These are phyloP conservation scores for Nasonovia ribisnigri DNA, from an alignment of 2,888 invertebrate genomes.

Conservation along the genomic window DNA sequence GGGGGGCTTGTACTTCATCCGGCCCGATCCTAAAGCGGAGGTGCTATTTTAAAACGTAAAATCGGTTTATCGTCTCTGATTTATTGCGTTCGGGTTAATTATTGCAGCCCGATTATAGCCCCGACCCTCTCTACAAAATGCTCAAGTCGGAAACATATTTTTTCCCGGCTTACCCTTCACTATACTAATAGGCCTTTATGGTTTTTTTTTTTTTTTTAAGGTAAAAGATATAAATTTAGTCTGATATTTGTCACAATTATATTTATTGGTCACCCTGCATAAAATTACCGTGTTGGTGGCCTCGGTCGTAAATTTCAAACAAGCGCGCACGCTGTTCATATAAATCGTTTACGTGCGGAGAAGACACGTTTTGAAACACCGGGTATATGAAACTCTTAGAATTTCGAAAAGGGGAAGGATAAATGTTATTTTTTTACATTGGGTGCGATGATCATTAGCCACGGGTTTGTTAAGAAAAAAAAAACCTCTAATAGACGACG, in stretches of 20 bases:
- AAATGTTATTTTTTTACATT: conserved; percentile 11
- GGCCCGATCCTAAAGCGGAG: conserved; percentile 39
- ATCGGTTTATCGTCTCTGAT: conserved; percentile 62
- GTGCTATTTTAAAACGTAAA: conserved; percentile 60
- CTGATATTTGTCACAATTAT: conserved; percentile 59
- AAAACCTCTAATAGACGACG: background rate
- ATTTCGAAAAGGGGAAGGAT: conserved; percentile 11
- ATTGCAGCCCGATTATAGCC: conserved; percentile 60
- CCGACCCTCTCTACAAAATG: conserved; percentile 44
- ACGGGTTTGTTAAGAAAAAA: background rate
- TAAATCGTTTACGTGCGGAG: conserved; percentile 52
- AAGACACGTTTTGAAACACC: conserved; percentile 33
- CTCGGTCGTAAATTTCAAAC: conserved; percentile 52
- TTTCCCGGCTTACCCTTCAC: conserved; percentile 53
- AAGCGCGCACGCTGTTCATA: conserved; percentile 30
- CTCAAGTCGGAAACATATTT: conserved; percentile 64
- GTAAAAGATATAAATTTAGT: conserved; percentile 53
- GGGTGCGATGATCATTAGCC: background rate
- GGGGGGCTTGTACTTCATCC: conserved; percentile 50
- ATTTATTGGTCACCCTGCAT: conserved; percentile 55
- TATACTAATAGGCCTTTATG: conserved; percentile 58
- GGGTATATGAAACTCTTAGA: conserved; percentile 27
- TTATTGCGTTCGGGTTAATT: conserved; percentile 61
- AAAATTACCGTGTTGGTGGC: conserved; percentile 55
- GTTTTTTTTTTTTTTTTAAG: conserved; percentile 45